A percentile compares a stretch with the other conserved stretches of the same genome.
These are phyloP conservation scores for Pogonus chalceus DNA, from an alignment of 1,140 invertebrate genomes.

Conservation along the genomic window DNA sequence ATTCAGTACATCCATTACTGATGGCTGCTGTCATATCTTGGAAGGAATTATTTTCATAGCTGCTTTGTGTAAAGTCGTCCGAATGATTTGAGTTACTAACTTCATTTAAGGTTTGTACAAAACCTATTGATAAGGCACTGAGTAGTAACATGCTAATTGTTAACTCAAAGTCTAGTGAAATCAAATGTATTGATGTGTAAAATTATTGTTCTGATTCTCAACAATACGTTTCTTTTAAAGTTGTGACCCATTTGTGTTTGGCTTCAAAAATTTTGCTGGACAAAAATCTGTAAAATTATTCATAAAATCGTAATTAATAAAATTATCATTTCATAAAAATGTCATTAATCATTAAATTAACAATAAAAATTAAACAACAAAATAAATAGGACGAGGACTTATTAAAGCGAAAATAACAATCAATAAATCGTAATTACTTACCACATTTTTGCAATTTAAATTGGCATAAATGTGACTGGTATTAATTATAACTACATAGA, in stretches of 20 bases:
- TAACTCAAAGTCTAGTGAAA: neutral
- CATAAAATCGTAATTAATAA: too few relatives aligned
- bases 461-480: neutral
- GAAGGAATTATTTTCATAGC: slow-evolving; percentile 10
- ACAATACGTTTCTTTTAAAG: neutral
- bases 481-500: neutral
- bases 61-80: neutral
- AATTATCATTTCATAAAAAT: too few relatives aligned
- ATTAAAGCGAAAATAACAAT: slow-evolving; percentile 4
- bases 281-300: slow-evolving; percentile 3
- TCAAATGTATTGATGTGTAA: neutral
- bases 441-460: slow-evolving; percentile 5
- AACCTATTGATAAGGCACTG: slow-evolving; percentile 20
- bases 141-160: slow-evolving; percentile 19
- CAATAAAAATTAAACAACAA: neutral
- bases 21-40: slow-evolving; percentile 22
- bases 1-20: slow-evolving; percentile 38
- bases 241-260: slow-evolving; percentile 3
- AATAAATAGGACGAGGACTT: neutral
- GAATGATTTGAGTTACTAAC: neutral
- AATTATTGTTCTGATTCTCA: neutral
- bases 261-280: neutral
- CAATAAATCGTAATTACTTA: slow-evolving; percentile 5
- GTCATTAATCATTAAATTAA: too few relatives aligned
- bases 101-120: slow-evolving; percentile 16